Base-by-base conservation (phyloP, 2,113 vertebrate genomes). In the Recurvirostra avosetta region DNA sequence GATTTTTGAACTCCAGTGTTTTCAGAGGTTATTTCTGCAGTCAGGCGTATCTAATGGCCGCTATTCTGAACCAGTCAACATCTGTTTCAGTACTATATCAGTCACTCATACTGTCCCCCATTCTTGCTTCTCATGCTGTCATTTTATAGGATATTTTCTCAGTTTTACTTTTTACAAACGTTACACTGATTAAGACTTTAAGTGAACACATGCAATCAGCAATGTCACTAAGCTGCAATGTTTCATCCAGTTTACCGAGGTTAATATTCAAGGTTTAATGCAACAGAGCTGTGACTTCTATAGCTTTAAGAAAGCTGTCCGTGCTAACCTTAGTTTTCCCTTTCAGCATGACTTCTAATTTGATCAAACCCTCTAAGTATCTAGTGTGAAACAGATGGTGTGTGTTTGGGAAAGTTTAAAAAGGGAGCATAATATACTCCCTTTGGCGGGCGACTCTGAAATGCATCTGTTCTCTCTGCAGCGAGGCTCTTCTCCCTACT, bases 401-500 rank as follows among this genome's bases (percentile, higher is more conserved):
- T 97, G 94, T 97, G 95, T 97, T 97, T 97, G 90, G 94, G 97
- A 96, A 97, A 97, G 94, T 96, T 97, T 97, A 97, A 96, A 96
- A 97, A 97, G 86, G 96, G 96, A 97, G 97, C 95, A 97, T 97
- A 97, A 97, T 97, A 97, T 86, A 97, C 90, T 97, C 97, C 96
- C 95, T 97, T 97, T 97, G 96, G 97, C 96, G 96, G 97, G 90
- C 95, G 75, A 94, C 84, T 96, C 94, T 96, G 96, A 96, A 97
- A 97, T 90, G 92, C 96, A 97, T 96, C 97, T 97, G 97, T 96
- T 97, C 96, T 92, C 95, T 94, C 86, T 71, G 93, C 86, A 84
- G 97, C 71, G 5, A 78, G 92, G 96, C 93, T 96, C 88, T 72
- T 94, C 76, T 96, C 91, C 86, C 83, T 20, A 34, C 86, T 91